Base-by-base conservation (phyloP, 1,140 invertebrate species). In the Archegozetes longisetosus region DNA sequence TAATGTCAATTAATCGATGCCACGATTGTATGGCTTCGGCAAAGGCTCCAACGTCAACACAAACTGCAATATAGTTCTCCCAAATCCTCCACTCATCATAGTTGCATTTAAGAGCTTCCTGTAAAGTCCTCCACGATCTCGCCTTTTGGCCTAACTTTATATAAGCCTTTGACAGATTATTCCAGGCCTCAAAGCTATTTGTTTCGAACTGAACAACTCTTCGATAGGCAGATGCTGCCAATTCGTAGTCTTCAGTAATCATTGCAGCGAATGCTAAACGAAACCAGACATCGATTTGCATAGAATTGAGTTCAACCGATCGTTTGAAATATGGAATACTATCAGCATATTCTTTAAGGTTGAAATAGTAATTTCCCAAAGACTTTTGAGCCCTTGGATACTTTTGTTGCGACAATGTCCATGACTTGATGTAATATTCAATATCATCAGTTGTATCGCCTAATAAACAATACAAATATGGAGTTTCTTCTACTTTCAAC, bases 61-160 rank as follows among this genome's bases (percentile, higher is more conserved):
- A 85, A 14, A 91, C 84, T 4, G 85, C 71, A 73, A 92, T 78
- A 23, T 88, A 80, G 75, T 98, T 98, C 69, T 97, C 92, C 93
- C 93, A 97, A 0, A 98, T 79, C 77, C 88, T 85, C 90, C 92
- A 96, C 71, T 89, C 88, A 62, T 94, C 88, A 73, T 84, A 95
- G 73, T 92, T 91, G 65, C 83, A 94, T 71, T 88, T 87, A 0
- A 95, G 70, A 0, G 94, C 86, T 73, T 98, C 92, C 64, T 85
- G 81, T 0, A 94, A 70, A 22, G 85, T 82, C 55, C 80, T 79
- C 73, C 85, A 87, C 0, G 91, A 92, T 63, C 85, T 78, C 13
- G 76, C 67, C 75, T 94, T 95, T 65, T 97, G 82, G 0, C 85
- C 83, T 54, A 86, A 72, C 66, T 88, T 85, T 6, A 92, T 83